Evolutionary conservation across 1,140 invertebrate genomes (phyloP).

Genomic region (Drosophila novamexicana): DNA sequence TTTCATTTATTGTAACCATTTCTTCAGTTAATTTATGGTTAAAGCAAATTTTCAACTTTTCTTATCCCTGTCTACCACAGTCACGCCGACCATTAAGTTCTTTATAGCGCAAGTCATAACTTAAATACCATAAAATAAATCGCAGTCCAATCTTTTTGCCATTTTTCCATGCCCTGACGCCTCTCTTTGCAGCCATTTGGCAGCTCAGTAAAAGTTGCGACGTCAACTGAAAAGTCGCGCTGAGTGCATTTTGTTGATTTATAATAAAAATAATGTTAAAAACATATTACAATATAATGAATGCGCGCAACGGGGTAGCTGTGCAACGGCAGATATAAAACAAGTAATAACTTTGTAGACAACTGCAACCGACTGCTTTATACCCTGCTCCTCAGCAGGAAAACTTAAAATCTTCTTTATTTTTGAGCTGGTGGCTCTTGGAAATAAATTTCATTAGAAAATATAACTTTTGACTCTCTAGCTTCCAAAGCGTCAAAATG

Average conservation of each 20-base stretch:
- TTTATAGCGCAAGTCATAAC: conserved; percentile 51
- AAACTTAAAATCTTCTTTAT: not conserved
- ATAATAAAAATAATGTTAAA: conserved; percentile 81
- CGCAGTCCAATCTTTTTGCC: conserved; percentile 44
- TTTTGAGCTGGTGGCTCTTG: not conserved
- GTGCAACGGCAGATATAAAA: conserved; percentile 19
- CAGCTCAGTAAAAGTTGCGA: conserved; percentile 50
- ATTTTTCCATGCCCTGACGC: not conserved
- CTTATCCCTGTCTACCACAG: conserved; percentile 10
- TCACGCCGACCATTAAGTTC: conserved; percentile 9
- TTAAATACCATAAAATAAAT: conserved; percentile 72
- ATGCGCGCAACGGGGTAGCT: conserved; percentile 37
- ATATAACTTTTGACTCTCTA: not conserved
- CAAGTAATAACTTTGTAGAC: not conserved
- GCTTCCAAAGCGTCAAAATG: too few species aligned
- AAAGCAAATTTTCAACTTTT: conserved; percentile 2
- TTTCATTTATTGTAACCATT: not conserved
- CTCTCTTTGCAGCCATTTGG: conserved; percentile 14
- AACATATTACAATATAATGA: conserved; percentile 78
- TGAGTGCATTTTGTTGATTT: conserved; percentile 78
- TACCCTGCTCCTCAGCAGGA: not conserved
- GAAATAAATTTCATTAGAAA: not conserved
- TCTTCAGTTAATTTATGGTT: conserved; percentile 21
- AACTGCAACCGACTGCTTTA: not conserved
- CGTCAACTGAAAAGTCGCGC: conserved; percentile 60